Evolutionary conservation across 2,888 invertebrate genomes (phyloP), one percentile per base, ranked within the genome.

Genomic region (Cataglyphis altisquamis): DNA sequence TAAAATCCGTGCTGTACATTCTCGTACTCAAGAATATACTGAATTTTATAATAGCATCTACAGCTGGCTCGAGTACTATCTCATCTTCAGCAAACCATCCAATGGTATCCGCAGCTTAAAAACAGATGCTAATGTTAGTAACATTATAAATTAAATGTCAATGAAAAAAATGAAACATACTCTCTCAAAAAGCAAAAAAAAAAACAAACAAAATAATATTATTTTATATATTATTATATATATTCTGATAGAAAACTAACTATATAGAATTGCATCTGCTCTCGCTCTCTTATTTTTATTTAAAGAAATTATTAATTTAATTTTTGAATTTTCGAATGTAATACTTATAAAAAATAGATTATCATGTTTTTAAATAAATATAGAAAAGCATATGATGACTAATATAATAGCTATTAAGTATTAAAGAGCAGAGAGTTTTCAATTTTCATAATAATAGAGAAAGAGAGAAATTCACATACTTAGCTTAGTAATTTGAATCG

Each of bases 1-100:
- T 93, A 91, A 96, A 96, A 87, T 96, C 96, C 8, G 94, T 91
- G 66, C 87, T 94, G 89, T 96, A 96, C 77, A 95, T 95, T 86
- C 96, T 96, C 41, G 95, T 95, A n/a, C 96, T 96, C 89, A 96
- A 95, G 91, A 96, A 96, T 75, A 95, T 91, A 15, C 96, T 95
- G 82, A 96, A 95, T 72, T 95, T 95, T 18, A 95, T 91, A 12
- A 96, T 92, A 21, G 96, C 96, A 91, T 96, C 95, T 1, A 95
- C 93, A 41, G 94, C 92, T 6, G 96, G 94, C 85, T 96, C 95
- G 0, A 96, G 92, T 87, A 91, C 95, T 52, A 96, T 95, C 74
- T 95, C 94, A 66, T 94, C 94, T 55, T 96, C 95, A 45, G 95
- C 94, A 87, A 95, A 96, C 66, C 96, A 94, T 52, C 95, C 95